Percentiles rank a stretch among this genome's conserved stretches.
Conservation (phyloP, 2,797 vertebrate species). For the Bradypodion pumilum region DNA sequence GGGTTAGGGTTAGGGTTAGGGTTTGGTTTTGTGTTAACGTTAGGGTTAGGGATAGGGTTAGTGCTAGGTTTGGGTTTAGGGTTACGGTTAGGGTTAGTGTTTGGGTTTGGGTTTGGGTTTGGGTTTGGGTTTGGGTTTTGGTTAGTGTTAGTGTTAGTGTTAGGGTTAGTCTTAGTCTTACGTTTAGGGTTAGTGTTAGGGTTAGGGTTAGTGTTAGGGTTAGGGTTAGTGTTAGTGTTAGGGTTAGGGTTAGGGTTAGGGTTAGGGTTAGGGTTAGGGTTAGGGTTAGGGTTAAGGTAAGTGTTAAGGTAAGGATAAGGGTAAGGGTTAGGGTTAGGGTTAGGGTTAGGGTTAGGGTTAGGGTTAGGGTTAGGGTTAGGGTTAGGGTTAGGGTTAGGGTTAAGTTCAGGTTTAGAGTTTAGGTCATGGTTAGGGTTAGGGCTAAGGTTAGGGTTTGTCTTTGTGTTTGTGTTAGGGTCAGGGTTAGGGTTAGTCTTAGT, state of each 20-base stretch:
- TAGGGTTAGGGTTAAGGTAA: not conserved
- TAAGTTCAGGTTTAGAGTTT: not conserved
- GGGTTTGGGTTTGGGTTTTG: not conserved
- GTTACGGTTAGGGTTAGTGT: slow-evolving; percentile 10
- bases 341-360: not conserved
- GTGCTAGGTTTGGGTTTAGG: not conserved
- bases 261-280: not conserved
- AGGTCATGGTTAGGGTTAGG: not conserved
- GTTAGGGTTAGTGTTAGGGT: slow-evolving; percentile 2
- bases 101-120: slow-evolving; percentile 1
- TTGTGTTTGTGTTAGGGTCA: slow-evolving; percentile 13
- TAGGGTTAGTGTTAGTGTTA: not conserved
- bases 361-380: not conserved
- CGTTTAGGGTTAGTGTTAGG: not conserved
- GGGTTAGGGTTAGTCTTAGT: slow-evolving; percentile 6
- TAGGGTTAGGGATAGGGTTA: not conserved
- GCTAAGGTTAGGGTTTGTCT: not conserved
- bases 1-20: slow-evolving; percentile 7
- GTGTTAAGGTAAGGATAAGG: slow-evolving; percentile 1
- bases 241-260: not conserved
- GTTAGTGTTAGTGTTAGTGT: not conserved
- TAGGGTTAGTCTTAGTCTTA: slow-evolving; percentile 6
- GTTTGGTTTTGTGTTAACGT: not conserved
- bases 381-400: slow-evolving; percentile 3
- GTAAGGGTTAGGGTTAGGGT: not conserved